Evolutionary conservation across 2,888 invertebrate species (phyloP).

Genomic region (Leucoptera coffeella): DNA sequence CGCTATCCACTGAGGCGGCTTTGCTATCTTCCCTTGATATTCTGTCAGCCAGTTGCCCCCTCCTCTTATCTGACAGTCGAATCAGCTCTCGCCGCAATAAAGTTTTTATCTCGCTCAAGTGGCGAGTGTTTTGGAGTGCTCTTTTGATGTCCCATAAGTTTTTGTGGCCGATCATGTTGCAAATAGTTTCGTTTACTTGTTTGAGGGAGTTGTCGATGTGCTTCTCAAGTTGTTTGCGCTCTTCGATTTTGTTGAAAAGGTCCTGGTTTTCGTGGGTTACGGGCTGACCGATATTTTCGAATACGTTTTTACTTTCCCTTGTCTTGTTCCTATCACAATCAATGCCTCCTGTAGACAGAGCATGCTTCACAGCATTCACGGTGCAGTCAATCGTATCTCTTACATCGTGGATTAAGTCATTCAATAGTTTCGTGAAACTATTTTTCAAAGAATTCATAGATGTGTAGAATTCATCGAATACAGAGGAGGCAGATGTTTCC

Average conservation of each 20-base stretch:
- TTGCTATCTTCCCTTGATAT: conserved; percentile 9
- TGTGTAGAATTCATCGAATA: conserved; percentile 18
- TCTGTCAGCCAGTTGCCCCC: conserved; percentile 10
- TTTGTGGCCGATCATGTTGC: conserved; percentile 11
- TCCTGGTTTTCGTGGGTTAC: too few species aligned
- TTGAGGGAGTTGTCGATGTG: conserved; percentile 10
- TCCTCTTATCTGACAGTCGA: conserved; percentile 16
- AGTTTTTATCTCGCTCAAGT: conserved; percentile 15
- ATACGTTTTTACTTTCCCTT: too few species aligned
- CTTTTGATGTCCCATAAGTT: conserved; percentile 11
- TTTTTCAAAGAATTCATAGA: conserved; percentile 19
- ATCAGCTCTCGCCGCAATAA: conserved; percentile 18
- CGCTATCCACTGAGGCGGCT: conserved; percentile 12
- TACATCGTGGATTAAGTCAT: conserved; percentile 25
- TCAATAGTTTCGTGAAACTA: conserved; percentile 24
- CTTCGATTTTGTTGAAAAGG: too few species aligned
- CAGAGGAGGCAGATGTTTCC: conserved; percentile 19
- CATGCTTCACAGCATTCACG: conserved; percentile 24
- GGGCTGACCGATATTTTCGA: too few species aligned
- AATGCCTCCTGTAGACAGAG: conserved; percentile 9
- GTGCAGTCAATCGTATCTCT: conserved; percentile 29
- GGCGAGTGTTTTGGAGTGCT: conserved; percentile 15
- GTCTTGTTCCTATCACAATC: conserved; percentile 4
- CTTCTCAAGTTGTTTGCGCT: conserved; percentile 6
- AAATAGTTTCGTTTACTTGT: conserved; percentile 11